These are phyloP conservation scores for Rachycentron canadum DNA, from an alignment of 2,797 vertebrate genomes.

Conservation along the genomic window DNA sequence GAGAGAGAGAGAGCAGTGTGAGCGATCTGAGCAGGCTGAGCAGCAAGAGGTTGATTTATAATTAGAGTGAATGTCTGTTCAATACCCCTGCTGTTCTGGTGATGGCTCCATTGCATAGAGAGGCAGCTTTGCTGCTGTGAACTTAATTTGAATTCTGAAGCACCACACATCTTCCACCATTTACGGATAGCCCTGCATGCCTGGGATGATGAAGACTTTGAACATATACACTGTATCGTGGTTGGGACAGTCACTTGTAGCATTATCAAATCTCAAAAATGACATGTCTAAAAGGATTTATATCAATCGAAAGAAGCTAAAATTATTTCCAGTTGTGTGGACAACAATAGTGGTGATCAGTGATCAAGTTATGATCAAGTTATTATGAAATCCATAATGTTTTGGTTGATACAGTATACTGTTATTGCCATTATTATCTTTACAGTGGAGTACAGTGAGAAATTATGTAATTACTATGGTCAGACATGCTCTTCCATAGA, in stretches of 20 bases:
- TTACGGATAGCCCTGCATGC: conserved; percentile 40
- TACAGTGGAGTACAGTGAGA: background rate
- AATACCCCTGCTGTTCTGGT: conserved; percentile 77
- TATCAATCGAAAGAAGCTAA: background rate
- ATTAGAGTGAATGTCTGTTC: conserved; percentile 79
- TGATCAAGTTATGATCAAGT: background rate
- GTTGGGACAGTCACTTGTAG: conserved; percentile 14
- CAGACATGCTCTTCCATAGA: background rate
- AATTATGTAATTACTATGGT: background rate
- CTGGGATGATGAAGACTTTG: conserved; percentile 42
- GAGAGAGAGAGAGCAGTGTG: conserved; percentile 45
- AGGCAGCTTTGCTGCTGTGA: conserved; percentile 67
- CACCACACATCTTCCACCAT: conserved; percentile 56
- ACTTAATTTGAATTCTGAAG: conserved; percentile 76
- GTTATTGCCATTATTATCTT: background rate
- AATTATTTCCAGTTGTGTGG: background rate
- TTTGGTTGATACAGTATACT: background rate
- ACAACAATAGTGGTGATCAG: background rate
- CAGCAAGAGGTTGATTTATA: conserved; percentile 80
- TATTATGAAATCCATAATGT: background rate
- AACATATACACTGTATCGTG: conserved; percentile 8
- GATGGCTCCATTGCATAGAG: conserved; percentile 74
- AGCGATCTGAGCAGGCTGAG: conserved; percentile 66
- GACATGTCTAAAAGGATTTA: background rate
- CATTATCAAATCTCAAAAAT: conserved; percentile 11